These are phyloP conservation scores for Melanocharis versteri DNA, from an alignment of 2,113 vertebrate genomes.

Conservation along the genomic window DNA sequence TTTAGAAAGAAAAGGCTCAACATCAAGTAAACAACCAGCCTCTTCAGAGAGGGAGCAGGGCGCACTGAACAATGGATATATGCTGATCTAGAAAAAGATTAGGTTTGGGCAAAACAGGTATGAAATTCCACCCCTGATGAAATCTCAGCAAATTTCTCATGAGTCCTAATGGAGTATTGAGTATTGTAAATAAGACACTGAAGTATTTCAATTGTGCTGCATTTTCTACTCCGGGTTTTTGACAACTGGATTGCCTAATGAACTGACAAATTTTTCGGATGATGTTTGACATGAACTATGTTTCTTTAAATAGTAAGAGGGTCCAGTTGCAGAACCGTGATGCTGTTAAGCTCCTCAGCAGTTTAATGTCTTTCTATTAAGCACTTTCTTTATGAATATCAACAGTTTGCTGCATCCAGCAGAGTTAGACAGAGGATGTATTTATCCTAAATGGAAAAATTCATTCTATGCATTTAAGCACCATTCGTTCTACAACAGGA, in stretches of 20 bases:
- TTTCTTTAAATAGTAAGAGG: not conserved
- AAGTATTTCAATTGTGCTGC: not conserved
- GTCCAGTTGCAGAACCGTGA: not conserved
- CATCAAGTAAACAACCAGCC: not conserved
- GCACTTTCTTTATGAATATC: not conserved
- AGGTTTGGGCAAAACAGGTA: not conserved
- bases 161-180: not conserved
- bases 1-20: conserved; percentile 17
- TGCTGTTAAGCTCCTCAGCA: not conserved
- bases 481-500: not conserved
- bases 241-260: not conserved
- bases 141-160: not conserved
- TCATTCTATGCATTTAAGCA: not conserved
- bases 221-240: not conserved
- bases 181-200: not conserved
- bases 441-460: not conserved
- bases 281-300: not conserved
- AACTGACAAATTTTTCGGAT: not conserved
- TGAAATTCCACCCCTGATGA: not conserved
- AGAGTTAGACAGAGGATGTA: not conserved
- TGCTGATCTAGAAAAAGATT: not conserved
- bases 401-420: not conserved
- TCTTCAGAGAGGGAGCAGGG: not conserved
- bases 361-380: not conserved
- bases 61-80: not conserved